A percentile compares a stretch with the other conserved stretches of the same genome.
Conservation (phyloP, 2,888 invertebrate genomes). For the Nycteola revayana region DNA sequence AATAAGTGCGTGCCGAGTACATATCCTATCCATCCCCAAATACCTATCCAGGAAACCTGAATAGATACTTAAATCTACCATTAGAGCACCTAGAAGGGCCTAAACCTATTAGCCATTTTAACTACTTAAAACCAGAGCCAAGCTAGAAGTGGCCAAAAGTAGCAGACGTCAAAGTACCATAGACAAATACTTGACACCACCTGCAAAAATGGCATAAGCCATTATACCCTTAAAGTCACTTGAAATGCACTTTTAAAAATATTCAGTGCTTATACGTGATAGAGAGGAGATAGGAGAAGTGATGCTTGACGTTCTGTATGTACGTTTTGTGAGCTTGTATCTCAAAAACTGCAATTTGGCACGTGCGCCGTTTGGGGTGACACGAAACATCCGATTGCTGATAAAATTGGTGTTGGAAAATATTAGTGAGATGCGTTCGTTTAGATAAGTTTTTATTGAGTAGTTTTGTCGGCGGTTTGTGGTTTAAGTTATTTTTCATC, state of each 20-base stretch:
- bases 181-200: constrained; percentile 9
- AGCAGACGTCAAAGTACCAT: constrained; percentile 15
- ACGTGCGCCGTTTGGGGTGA: constrained; percentile 31
- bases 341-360: constrained; percentile 29
- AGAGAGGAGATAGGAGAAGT: constrained; percentile 49
- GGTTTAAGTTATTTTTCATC: too few species aligned
- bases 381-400: constrained; percentile 19
- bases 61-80: too few species aligned
- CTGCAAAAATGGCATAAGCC: constrained; percentile 13
- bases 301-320: constrained; percentile 42
- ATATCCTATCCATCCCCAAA: too few species aligned
- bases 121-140: constrained; percentile 5
- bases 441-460: constrained; percentile 7
- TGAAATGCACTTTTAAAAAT: constrained; percentile 16
- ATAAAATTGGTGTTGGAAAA: constrained; percentile 17
- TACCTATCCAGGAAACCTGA: too few species aligned
- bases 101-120: too few species aligned
- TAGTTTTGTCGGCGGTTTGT: too few species aligned
- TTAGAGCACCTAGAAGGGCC: too few species aligned
- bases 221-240: constrained; percentile 18
- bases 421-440: constrained; percentile 26
- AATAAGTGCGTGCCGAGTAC: too few species aligned
- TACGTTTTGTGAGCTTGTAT: constrained; percentile 18
- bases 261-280: constrained; percentile 44
- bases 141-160: constrained; percentile 11